Evolutionary conservation across 2,113 vertebrate genomes (phyloP).

Genomic region (Microcebus murinus): DNA sequence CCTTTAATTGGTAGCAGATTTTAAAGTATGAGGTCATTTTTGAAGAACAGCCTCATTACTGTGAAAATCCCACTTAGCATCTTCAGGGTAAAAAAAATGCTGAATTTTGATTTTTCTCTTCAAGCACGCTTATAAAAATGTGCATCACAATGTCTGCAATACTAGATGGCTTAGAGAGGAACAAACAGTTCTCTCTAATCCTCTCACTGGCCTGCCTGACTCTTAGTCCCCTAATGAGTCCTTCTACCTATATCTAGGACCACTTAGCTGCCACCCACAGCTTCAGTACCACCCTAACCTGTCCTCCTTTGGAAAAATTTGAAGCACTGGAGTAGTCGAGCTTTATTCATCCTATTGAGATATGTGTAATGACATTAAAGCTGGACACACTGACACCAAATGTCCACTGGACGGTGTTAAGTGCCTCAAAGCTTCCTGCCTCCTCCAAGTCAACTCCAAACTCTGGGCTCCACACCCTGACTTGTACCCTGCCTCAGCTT

Average conservation of each 20-base stretch:
- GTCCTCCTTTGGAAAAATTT: not conserved
- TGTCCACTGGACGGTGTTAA: not conserved
- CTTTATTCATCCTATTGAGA: not conserved
- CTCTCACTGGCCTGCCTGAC: not conserved
- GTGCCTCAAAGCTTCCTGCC: not conserved
- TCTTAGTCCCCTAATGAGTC: not conserved
- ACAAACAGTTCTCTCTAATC: not conserved
- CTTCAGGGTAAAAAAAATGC: not conserved
- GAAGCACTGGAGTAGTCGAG: not conserved
- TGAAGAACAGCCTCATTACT: conserved; percentile 53
- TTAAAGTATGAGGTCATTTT: conserved; percentile 59
- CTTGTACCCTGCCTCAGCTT: no score
- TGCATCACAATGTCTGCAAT: not conserved
- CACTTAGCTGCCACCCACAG: not conserved
- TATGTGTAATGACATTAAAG: not conserved
- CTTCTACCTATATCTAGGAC: not conserved
- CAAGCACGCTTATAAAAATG: conserved; percentile 21
- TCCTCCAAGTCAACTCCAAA: not conserved
- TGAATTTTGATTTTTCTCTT: conserved; percentile 11
- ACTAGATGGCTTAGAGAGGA: not conserved
- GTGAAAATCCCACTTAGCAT: conserved; percentile 43
- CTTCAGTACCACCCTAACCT: not conserved
- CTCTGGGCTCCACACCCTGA: not conserved
- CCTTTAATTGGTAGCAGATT: conserved; percentile 53
- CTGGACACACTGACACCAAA: not conserved